Evolutionary conservation across 2,888 invertebrate genomes (phyloP).

Genomic region (Diaphora mendica): DNA sequence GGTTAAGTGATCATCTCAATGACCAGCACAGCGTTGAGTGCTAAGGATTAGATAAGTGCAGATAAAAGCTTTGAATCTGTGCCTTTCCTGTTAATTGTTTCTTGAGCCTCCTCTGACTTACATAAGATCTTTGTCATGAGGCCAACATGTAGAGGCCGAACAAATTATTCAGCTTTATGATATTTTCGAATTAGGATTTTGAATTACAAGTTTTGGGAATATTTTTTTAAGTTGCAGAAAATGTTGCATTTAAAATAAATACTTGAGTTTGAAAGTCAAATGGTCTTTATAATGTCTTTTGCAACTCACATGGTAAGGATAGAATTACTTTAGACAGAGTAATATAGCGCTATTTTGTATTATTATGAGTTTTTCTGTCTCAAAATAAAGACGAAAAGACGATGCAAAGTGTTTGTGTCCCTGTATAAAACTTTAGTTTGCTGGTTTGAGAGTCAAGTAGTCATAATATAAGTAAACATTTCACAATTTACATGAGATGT

Average conservation of each 20-base stretch:
- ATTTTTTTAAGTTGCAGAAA: not conserved
- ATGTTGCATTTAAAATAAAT: not conserved
- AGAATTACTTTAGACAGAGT: too few species aligned
- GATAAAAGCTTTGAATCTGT: not conserved
- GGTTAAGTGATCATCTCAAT: not conserved
- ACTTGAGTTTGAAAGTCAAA: too few species aligned
- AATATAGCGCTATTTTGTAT: too few species aligned
- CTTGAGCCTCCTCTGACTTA: not conserved
- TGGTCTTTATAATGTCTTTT: too few species aligned
- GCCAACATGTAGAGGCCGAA: not conserved
- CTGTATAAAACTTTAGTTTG: not conserved
- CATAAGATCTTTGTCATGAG: not conserved
- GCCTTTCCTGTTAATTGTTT: not conserved
- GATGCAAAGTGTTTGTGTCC: not conserved
- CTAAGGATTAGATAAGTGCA: not conserved
- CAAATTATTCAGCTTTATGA: not conserved
- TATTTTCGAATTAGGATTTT: too few species aligned
- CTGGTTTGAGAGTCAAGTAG: not conserved
- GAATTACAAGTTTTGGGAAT: too few species aligned
- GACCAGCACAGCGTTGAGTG: not conserved
- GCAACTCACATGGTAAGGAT: too few species aligned
- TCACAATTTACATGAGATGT: not conserved
- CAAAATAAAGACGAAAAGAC: too few species aligned
- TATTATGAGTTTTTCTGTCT: too few species aligned
- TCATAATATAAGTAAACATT: not conserved